Evolutionary conservation across 2,113 vertebrate genomes (phyloP), one percentile per base, ranked within the genome.

Genomic region (Channa argus): DNA sequence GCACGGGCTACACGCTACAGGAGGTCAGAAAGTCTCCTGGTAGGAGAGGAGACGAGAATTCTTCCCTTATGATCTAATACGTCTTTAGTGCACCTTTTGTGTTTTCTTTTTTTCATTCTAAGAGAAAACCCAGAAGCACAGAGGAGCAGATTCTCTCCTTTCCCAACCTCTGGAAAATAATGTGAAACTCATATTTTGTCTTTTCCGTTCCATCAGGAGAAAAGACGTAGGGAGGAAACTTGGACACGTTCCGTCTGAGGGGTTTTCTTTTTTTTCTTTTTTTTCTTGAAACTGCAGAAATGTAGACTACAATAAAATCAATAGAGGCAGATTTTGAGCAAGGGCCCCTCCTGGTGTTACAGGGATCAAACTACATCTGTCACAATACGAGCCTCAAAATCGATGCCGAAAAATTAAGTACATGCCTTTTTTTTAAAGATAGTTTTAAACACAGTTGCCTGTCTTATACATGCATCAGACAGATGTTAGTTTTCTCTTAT

Each of bases 211-310:
- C 83, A 84, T 85, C 63, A 66, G 82, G 79, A 77, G 82, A 74
- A 73, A 71, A 36, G 72, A 87, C 54, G 60, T 6, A 68, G 83
- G 78, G 70, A 83, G 90, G 91, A 92, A 89, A 91, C 71, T 89
- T 93, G 92, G 89, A 79, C 52, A 9, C 8, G 2, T 39, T 70
- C 53, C 66, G 3, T 13, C 61, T 66, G 51, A 56, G 5, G 6
- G 24, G 55, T 45, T 45, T 68, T 61, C 15, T 64, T 43, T 9
- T 46, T 80, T 60, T 45, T 45, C 64, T 61, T 14, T 64, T 43
- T 9, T 46, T 80, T 54, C 63, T 54, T 12, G 43, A 63, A 77
- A 72, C 59, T 47, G 37, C 62, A 69, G 58, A 55, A 80, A 63
- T 58, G 69, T 69, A 24, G 33, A 39, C 58, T 75, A 24, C 47